Percentiles rank a stretch among this genome's conserved stretches.
These are phyloP conservation scores for Cerastis rubricosa DNA, from an alignment of 2,888 invertebrate genomes.

Conservation along the genomic window DNA sequence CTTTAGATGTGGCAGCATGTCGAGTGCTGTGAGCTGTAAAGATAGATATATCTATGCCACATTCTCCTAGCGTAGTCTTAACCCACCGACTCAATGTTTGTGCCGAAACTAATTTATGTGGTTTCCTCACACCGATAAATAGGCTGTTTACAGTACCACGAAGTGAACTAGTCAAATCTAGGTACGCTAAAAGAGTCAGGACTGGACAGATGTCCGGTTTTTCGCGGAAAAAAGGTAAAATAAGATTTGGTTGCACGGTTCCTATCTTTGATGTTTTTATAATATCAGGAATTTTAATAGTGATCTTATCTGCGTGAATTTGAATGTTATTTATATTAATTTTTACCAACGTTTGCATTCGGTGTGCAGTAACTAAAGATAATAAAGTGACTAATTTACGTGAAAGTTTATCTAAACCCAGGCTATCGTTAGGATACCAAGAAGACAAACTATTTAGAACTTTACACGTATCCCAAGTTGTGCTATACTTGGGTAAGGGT, in stretches of 20 bases:
- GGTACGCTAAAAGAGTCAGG: neutral
- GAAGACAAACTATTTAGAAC: too few species aligned
- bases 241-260: constrained; percentile 8
- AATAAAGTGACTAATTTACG: too few species aligned
- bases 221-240: constrained; percentile 2
- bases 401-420: too few species aligned
- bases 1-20: neutral
- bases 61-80: too few species aligned
- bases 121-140: neutral
- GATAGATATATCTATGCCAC: too few species aligned
- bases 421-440: too few species aligned
- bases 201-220: constrained; percentile 9
- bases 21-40: too few species aligned
- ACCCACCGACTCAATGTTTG: neutral
- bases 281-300: neutral
- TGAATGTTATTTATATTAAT: too few species aligned
- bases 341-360: too few species aligned
- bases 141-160: neutral
- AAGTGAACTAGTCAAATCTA: constrained; percentile 1
- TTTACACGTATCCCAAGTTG: too few species aligned
- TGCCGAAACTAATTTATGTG: constrained; percentile 1
- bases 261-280: constrained; percentile 1
- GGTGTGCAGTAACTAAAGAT: too few species aligned
- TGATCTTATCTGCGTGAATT: neutral
- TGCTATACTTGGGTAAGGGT: too few species aligned